Base-by-base conservation (phyloP, 2,888 invertebrate species). In the Hydriomena furcata region DNA sequence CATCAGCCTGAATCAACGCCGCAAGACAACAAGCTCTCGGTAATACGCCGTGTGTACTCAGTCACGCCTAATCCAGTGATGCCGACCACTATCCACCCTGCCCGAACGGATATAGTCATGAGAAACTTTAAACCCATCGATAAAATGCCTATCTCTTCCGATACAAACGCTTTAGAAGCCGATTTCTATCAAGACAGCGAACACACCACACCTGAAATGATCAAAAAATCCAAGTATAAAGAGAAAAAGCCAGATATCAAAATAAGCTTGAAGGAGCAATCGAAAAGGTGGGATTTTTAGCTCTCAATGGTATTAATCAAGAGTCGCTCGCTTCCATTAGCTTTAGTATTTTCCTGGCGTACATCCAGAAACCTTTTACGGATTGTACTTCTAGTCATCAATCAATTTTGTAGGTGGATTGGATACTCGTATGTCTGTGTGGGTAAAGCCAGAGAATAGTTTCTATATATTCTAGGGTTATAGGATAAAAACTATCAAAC, bases 81-180 rank as follows among this genome's bases (percentile, higher is more conserved):
- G 1, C 52, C 64, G 5, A 78, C 79, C 1, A 61, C 61, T 0
- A 28, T 70, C 5, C 57, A 69, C 7, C 60, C 58, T 4, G 71
- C 61, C 23, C 72, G 71, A 5, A 58, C 82, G 11, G 57, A 76
- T 28, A 77, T 77, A 30, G 45, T 79, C 11, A 73, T 78, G 74
- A 74, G 76, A 35, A 72, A 72, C 27, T 79, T 71, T 42, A 53
- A 66, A 30, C 66, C 69, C 3, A 3, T 20, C 6, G 46, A 38
- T 11, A 6, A 11, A 38, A 11, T 32, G 11, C 24, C 38, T 1
- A 4, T 23, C 2, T 20, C 24, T 1, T 21, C 32, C 6, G 24
- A 46, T 5, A 11, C 24, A 3, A 20, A 24, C 7, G 6, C 31
- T 2, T 3, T 38, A 6, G 37, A 38, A 5, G 8, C n/a, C 1